Base-by-base conservation (phyloP, 1,140 invertebrate genomes). In the Oscheius sp. region DNA sequence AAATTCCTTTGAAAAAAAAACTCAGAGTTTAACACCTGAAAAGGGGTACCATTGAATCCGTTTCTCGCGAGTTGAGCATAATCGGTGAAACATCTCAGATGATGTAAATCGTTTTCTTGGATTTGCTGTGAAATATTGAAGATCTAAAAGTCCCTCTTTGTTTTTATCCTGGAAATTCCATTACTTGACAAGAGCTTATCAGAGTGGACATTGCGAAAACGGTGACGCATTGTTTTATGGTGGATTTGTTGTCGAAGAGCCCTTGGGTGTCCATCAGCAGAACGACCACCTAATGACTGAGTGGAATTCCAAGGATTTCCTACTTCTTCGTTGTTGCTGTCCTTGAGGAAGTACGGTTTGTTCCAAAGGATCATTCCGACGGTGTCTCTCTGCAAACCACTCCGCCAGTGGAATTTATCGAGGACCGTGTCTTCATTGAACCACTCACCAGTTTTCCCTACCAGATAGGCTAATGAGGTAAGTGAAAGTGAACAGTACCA, bases 41-140 rank as follows among this genome's bases (percentile, higher is more conserved):
- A 92, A 73, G 90, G 70, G 84, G 91, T 55, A 91, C n/a, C n/a
- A n/a, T 42, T 42, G 10, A 10, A 10, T n/a, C 92, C 92, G 77
- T n/a, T n/a, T n/a, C 38, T 59, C 15, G 55, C 29, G 13, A 59
- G 29, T 23, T 59, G 55, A 31, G 55, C 55, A 23, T 59, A 59
- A 15, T 59, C 55, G 13, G 55, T 59, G 23, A 59, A 59, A 23
- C 13, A 23, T 13, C 55, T 13, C 13, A 59, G 55, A 0, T 59
- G 13, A 31, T 59, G 13, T 23, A 59, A 59, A 59, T 59, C 55
- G 29, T 59, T 23, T 23, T 59, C 55, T 59, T 59, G 55, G 55
- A 59, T 59, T 23, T 59, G 55, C 20, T 13, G 20, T 13, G 20
- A 23, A 13, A 59, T 13, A 23, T 59, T 59, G 55, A 23, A 59